These are phyloP conservation scores for Acronicta alni DNA, from an alignment of 2,888 invertebrate species.

Conservation along the genomic window DNA sequence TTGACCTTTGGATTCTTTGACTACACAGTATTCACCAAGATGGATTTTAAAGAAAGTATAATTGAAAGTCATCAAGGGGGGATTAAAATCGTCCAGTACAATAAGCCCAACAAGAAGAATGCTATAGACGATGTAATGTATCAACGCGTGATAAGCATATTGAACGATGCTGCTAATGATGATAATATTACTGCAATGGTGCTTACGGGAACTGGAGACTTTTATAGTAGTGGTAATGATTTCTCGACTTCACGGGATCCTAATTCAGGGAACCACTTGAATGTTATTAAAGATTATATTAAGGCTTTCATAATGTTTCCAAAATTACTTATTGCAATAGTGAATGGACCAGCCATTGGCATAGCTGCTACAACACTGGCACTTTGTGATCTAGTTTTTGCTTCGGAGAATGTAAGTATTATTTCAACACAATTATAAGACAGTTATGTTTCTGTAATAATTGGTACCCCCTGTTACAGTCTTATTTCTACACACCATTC, in stretches of 20 bases:
- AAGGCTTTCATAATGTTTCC: constrained; percentile 95
- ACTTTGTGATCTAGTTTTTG: constrained; percentile 96
- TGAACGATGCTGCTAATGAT: constrained; percentile 92
- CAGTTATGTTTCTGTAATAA: neutral
- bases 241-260: constrained; percentile 64
- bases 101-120: constrained; percentile 94
- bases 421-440: neutral
- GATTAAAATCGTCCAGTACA: constrained; percentile 90
- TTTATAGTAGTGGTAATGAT: constrained; percentile 96
- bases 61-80: constrained; percentile 67
- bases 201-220: constrained; percentile 94
- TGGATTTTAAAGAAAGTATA: constrained; percentile 65
- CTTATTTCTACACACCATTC: constrained; percentile 97
- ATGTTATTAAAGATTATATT: constrained; percentile 90
- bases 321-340: constrained; percentile 95
- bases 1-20: constrained; percentile 17
- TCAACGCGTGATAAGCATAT: constrained; percentile 88
- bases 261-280: constrained; percentile 59
- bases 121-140: constrained; percentile 93
- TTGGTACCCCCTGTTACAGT: constrained; percentile 86
- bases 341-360: constrained; percentile 98
- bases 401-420: constrained; percentile 92
- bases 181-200: constrained; percentile 91
- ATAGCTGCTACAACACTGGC: constrained; percentile 95
- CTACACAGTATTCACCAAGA: constrained; percentile 14